phyloP scores from a whole-genome alignment of 2,113 vertebrate genomes.

The Odobenus rosmarus region DNA sequence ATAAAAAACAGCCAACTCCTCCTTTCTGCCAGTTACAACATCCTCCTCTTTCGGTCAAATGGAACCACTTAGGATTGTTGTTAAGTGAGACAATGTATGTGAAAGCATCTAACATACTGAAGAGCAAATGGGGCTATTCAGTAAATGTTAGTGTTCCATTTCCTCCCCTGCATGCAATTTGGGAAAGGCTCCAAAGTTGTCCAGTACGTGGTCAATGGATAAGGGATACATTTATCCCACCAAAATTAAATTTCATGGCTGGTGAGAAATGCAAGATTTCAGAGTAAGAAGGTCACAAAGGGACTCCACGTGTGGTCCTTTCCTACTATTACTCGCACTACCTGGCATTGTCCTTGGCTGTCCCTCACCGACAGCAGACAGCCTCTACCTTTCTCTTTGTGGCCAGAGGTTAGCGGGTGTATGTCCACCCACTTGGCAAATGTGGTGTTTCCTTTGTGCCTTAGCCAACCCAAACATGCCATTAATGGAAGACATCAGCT shows the following conservation, averaged over 20 bases:
- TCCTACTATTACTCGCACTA: background rate
- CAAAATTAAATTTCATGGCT: constrained; percentile 43
- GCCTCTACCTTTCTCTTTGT: background rate
- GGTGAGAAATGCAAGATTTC: constrained; percentile 25
- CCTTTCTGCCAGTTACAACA: background rate
- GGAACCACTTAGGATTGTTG: background rate
- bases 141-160: background rate
- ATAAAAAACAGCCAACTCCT: background rate
- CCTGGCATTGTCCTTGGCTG: background rate
- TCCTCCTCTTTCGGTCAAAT: background rate
- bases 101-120: background rate
- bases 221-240: background rate
- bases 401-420: background rate
- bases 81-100: background rate
- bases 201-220: background rate
- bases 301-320: background rate
- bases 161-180: background rate
- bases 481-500: background rate
- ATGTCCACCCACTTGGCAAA: background rate
- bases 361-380: background rate
- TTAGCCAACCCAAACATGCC: constrained; percentile 1
- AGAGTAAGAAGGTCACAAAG: constrained; percentile 22
- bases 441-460: background rate
- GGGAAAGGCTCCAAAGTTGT: background rate
- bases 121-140: background rate